phyloP scores from a whole-genome alignment of 2,113 vertebrate species.

The Labeo catla region DNA sequence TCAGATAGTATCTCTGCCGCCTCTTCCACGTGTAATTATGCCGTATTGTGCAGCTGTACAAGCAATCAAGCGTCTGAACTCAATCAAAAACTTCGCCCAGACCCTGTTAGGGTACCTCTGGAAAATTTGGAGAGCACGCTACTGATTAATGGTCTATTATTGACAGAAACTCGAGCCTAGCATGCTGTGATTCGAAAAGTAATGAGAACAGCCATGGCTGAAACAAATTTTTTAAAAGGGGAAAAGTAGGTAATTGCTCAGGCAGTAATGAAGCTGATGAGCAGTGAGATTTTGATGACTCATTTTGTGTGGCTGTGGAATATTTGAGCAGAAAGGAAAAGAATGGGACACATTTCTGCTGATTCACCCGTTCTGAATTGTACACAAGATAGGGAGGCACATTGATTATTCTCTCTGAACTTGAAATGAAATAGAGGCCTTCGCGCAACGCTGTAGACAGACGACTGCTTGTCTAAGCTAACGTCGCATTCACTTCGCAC shows the following conservation, averaged over 20 bases:
- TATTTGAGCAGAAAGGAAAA: constrained; percentile 29
- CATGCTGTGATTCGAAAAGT: constrained; percentile 40
- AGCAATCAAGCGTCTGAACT: constrained; percentile 53
- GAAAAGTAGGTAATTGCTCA: constrained; percentile 25
- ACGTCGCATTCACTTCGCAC: background rate
- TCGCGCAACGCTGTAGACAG: background rate
- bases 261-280: constrained; percentile 47
- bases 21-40: constrained; percentile 62
- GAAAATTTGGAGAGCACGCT: constrained; percentile 42
- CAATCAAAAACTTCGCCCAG: constrained; percentile 38
- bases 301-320: constrained; percentile 10
- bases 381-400: constrained; percentile 27
- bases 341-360: constrained; percentile 31
- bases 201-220: constrained; percentile 34
- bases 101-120: constrained; percentile 23
- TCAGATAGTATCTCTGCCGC: constrained; percentile 53
- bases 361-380: constrained; percentile 34
- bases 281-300: constrained; percentile 35
- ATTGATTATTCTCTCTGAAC: constrained; percentile 45
- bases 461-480: background rate
- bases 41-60: constrained; percentile 49
- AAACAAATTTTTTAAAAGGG: constrained; percentile 24
- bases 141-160: constrained; percentile 52
- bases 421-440: constrained; percentile 38
- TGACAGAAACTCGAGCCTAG: constrained; percentile 41